Percentiles rank a stretch among this genome's conserved stretches.
Evolutionary conservation across 2,113 vertebrate genomes (phyloP).

Genomic region (Prolemur simus): DNA sequence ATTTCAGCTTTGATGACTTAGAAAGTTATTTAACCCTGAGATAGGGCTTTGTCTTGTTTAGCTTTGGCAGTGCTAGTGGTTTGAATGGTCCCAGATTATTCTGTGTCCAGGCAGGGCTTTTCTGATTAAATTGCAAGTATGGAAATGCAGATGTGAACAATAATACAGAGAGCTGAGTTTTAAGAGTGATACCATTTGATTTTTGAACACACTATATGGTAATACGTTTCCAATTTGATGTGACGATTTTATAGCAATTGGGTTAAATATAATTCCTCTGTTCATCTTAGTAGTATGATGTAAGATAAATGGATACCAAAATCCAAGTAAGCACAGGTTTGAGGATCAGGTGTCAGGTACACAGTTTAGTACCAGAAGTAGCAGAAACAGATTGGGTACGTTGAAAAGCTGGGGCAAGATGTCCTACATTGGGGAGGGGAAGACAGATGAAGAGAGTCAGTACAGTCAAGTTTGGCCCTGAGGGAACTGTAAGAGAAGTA

Average conservation of each 20-base stretch:
- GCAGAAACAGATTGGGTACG: background rate
- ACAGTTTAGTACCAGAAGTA: fast-evolving
- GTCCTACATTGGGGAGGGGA: too few species aligned
- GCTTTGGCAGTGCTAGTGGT: background rate
- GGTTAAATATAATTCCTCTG: background rate
- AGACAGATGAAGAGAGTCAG: background rate
- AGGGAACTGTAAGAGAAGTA: background rate
- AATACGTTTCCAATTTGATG: background rate
- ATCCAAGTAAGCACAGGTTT: too few species aligned
- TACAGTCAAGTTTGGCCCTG: background rate
- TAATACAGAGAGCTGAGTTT: background rate
- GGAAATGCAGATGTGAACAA: background rate
- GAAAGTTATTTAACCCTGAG: background rate
- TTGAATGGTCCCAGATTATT: background rate
- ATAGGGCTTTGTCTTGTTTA: background rate
- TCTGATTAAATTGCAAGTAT: background rate
- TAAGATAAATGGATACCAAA: background rate
- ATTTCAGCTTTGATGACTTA: background rate
- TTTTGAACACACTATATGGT: background rate
- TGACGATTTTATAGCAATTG: background rate
- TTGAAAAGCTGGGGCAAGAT: background rate
- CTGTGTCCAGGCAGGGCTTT: background rate
- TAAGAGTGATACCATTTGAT: background rate
- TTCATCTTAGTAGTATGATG: background rate
- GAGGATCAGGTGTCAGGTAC: background rate